Conservation (phyloP, 2,797 vertebrate species). For the Trachops cirrhosus region DNA sequence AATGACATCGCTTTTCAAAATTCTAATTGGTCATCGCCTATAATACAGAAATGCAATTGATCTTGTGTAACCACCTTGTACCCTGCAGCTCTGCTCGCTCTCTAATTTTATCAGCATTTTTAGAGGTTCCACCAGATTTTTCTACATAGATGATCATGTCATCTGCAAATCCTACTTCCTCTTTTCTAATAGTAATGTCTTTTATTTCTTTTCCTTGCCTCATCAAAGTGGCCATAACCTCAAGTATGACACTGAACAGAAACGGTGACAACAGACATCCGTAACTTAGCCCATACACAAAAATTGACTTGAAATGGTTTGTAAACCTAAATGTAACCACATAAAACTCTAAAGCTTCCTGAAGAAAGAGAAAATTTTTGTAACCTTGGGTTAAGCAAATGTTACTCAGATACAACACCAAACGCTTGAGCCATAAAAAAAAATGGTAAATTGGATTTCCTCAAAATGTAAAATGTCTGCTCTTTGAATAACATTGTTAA, state of each 20-base stretch:
- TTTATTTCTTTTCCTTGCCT: neutral
- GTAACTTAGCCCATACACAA: neutral
- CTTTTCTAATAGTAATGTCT: neutral
- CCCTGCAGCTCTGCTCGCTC: neutral
- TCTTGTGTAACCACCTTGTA: constrained; percentile 17
- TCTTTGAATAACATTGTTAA: neutral
- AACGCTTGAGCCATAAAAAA: neutral
- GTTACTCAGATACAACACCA: neutral
- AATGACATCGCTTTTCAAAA: neutral
- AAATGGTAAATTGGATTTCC: neutral
- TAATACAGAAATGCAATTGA: neutral
- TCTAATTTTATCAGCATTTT: neutral
- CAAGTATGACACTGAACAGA: neutral
- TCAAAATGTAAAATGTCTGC: neutral
- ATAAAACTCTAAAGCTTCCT: neutral
- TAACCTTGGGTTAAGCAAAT: neutral
- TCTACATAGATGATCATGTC: neutral
- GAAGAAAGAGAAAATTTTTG: neutral
- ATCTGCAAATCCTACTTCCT: neutral
- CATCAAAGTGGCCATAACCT: neutral
- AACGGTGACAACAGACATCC: neutral
- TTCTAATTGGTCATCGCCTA: neutral
- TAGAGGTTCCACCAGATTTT: neutral
- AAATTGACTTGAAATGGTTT: neutral
- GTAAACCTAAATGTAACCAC: neutral